Conservation (phyloP, 2,888 invertebrate genomes). For the Ophioninae sp. region DNA sequence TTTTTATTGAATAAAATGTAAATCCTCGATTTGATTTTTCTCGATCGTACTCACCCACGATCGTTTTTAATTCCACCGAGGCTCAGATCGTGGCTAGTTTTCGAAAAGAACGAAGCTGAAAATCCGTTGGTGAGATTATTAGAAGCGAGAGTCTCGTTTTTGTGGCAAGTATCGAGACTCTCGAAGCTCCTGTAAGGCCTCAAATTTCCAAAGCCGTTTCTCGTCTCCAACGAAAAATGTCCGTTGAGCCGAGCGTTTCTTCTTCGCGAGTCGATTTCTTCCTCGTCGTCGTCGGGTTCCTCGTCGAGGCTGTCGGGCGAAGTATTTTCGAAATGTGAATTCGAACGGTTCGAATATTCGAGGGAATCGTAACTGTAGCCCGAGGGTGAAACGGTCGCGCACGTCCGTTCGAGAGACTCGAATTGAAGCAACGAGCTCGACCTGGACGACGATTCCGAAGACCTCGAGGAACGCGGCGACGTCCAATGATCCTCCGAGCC, state of each 20-base stretch:
- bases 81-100: constrained; percentile 74
- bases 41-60: constrained; percentile 64
- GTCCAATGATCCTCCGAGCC: constrained; percentile 81
- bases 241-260: constrained; percentile 72
- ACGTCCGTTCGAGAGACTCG: constrained; percentile 89
- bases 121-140: constrained; percentile 72
- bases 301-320: constrained; percentile 83
- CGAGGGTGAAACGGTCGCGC: constrained; percentile 83
- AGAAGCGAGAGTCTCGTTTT: constrained; percentile 63
- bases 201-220: constrained; percentile 73
- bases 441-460: constrained; percentile 85
- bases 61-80: constrained; percentile 61
- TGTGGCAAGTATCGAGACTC: constrained; percentile 80
- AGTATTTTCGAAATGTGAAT: constrained; percentile 73
- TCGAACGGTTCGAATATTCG: constrained; percentile 80
- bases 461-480: constrained; percentile 81
- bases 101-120: constrained; percentile 71
- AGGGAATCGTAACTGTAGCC: constrained; percentile 82
- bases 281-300: constrained; percentile 68
- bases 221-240: constrained; percentile 53
- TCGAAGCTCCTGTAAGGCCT: constrained; percentile 82
- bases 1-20: no score
- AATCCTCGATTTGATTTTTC: no score
- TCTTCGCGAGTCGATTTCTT: constrained; percentile 51
- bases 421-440: constrained; percentile 92